These are phyloP conservation scores for Sus cebifrons DNA, from an alignment of 2,797 vertebrate genomes.

Conservation along the genomic window DNA sequence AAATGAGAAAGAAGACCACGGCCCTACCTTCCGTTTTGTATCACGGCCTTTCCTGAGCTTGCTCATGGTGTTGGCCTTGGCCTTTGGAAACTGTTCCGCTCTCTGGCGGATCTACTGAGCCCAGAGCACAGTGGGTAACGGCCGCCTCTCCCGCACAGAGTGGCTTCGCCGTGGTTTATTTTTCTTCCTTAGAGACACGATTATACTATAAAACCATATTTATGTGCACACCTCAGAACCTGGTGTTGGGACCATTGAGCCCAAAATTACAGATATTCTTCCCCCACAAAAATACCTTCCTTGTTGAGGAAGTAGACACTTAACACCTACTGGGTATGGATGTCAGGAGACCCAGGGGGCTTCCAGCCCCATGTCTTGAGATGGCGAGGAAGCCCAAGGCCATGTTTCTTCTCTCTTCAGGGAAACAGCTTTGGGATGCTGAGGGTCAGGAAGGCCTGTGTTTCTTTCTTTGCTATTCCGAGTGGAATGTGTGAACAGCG, in stretches of 20 bases:
- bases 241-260: not conserved
- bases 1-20: not conserved
- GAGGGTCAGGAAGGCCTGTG: not conserved
- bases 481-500: not conserved
- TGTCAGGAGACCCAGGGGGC: not conserved
- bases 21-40: not conserved
- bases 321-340: not conserved
- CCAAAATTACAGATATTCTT: not conserved
- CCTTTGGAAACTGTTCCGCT: not conserved
- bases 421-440: not conserved
- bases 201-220: not conserved
- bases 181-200: not conserved
- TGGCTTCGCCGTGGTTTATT: not conserved
- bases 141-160: not conserved
- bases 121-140: not conserved
- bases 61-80: not conserved
- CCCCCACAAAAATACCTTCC: not conserved
- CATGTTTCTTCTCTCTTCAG: not conserved
- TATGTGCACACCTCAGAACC: not conserved
- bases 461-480: not conserved
- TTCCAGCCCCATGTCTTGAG: not conserved
- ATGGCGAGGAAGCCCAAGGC: not conserved
- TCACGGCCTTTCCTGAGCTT: accelerated
- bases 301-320: not conserved
- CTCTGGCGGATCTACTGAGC: not conserved